Base-by-base conservation (phyloP, 2,888 invertebrate species). In the Andrena fulva region DNA sequence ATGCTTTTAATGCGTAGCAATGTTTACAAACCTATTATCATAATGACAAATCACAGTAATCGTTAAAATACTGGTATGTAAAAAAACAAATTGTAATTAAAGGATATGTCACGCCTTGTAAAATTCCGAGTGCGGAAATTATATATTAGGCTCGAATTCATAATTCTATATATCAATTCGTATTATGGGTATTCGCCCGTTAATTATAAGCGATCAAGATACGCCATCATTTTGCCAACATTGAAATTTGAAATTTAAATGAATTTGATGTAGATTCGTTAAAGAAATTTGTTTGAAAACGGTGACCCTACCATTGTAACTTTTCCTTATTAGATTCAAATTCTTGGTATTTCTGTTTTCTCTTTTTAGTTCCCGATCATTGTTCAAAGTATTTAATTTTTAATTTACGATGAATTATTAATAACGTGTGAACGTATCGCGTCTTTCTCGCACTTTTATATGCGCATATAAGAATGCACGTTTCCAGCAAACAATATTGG, bases 401-500 rank as follows among this genome's bases (percentile, higher is more conserved):
- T 50, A 33, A 66, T 62, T 66, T 69, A 54, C 2, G n/a, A 69
- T 69, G 33, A 60, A 64, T 27, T 56, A 16, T 69, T 54, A 72
- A 50, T 66, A 52, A 27, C 4, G 29, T 68, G 56, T 59, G 56
- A 68, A 52, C 42, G 48, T 76, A 76, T 59, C 59, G 82, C 59
- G 54, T 72, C 76, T 50, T 71, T 52, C 52, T 80, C 63, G 68
- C 81, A 68, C 42, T 35, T 52, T 31, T 60, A n/a, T 66, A 80
- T 69, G 63, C 56, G 68, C 68, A 69, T 24, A 42, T 52, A 31
- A 54, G 52, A 67, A 82, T 42, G 35, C 24, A 86, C 83, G 67
- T 74, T 76, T 80, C 59, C 73, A 85, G 62, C 20, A 76, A 69
- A 73, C 8, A 81, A 68, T 33, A 66, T 33, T 31, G 27, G 50